Evolutionary conservation across 2,113 vertebrate species (phyloP).

Genomic region (Crotalus viridis): DNA sequence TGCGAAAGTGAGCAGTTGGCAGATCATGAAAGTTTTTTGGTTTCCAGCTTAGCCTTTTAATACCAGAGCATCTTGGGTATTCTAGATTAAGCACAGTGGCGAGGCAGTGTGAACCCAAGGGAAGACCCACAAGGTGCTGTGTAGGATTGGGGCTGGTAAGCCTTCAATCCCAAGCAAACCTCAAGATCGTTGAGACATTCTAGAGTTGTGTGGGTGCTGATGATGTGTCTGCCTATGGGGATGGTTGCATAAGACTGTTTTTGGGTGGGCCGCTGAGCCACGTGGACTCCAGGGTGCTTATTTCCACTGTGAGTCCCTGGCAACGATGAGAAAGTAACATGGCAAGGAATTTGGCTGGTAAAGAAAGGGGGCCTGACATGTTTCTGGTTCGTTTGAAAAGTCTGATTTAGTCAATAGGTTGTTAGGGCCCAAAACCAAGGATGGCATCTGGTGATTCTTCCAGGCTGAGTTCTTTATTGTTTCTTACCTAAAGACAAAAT

Average conservation of each 20-base stretch:
- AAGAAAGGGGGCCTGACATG: too few relatives aligned
- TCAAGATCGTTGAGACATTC: not conserved
- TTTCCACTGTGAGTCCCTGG: not conserved
- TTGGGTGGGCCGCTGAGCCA: not conserved
- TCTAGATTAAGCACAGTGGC: not conserved
- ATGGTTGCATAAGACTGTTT: not conserved
- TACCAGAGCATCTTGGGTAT: not conserved
- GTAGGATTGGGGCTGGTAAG: not conserved
- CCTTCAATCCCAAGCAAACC: not conserved
- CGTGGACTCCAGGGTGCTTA: not conserved
- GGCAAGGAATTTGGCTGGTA: not conserved
- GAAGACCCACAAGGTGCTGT: not conserved
- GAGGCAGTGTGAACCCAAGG: not conserved
- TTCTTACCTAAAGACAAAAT: not conserved
- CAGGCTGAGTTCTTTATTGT: not conserved
- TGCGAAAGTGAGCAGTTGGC: not conserved
- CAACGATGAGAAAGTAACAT: too few relatives aligned
- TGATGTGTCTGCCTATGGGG: not conserved
- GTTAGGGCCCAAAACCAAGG: not conserved
- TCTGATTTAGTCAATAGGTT: not conserved
- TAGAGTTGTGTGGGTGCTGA: not conserved
- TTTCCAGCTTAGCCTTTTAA: not conserved
- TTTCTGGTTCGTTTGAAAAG: not conserved
- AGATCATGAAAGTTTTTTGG: not conserved
- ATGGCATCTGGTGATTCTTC: not conserved